Base-by-base conservation (phyloP, 2,888 invertebrate genomes). In the Linnaemya vulpina region DNA sequence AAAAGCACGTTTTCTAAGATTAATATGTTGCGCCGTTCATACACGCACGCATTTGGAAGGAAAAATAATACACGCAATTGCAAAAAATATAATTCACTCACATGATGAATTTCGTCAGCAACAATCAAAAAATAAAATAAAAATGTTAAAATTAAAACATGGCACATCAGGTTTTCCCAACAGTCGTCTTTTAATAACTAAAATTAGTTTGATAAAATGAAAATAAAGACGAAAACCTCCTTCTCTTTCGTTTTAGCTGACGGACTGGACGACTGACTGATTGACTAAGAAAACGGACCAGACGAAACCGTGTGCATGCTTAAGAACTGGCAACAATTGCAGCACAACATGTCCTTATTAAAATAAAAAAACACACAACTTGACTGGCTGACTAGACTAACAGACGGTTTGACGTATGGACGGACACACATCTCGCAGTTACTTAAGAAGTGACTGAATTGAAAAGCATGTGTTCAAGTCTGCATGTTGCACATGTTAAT, bases 121-220 rank as follows among this genome's bases (percentile, higher is more conserved):
- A 53, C 22, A 55, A 70, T 7, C 13, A 35, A 62, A 65, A 25
- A 51, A 49, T 9, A 46, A 51, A 63, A 65, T 10, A 46, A 51
- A 74, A 40, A 51, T 35, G 13, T 25, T 53, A 40, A 68, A 58
- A 70, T 46, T 70, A 58, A 76, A 63, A 76, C 75, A 70, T 74
- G 80, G 63, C 53, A 76, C 82, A 71, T 71, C 79, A 74, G 74
- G 62, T 70, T 63, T 83, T 62, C 55, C 65, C 67, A 70, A 40
- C 63, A 53, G 62, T 79, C 53, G 46, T 58, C n/a, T 85, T 84
- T 86, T 87, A 87, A 87, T 87, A 87, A 87, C 87, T 84, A 86
- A 82, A 84, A 87, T 87, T 87, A 87, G 84, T 79, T 82, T 86
- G 87, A 86, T 86, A 84, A 86, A 86, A 84, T 75, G 79, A 79